Conservation (phyloP, 37 sponge, comb jelly and placozoan genomes). For the Chondrilla cf. caribensis region DNA sequence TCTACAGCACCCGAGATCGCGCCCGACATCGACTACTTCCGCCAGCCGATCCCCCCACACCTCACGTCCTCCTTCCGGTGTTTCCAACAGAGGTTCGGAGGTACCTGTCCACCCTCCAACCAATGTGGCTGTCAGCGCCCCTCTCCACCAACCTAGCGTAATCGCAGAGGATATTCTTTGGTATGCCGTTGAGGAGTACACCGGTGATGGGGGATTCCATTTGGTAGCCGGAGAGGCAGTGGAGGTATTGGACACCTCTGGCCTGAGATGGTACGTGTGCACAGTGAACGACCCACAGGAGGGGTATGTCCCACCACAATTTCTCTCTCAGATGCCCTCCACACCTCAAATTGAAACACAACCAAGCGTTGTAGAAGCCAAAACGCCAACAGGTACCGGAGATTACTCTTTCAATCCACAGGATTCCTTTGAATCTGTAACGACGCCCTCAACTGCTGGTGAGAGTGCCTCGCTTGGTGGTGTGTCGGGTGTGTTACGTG, state of each 20-base stretch:
- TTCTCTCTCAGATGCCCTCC: neutral
- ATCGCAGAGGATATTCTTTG: neutral
- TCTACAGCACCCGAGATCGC: too few species aligned
- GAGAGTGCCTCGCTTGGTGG: too few species aligned
- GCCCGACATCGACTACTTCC: too few species aligned
- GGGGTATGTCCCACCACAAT: constrained; percentile 4
- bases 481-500: too few species aligned
- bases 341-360: neutral
- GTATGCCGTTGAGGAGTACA: constrained; percentile 24
- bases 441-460: too few species aligned
- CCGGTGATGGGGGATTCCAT: neutral
- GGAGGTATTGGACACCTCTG: constrained; percentile 52
- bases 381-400: neutral
- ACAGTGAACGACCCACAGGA: constrained; percentile 3
- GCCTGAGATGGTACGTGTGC: neutral
- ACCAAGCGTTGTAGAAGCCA: neutral
- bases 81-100: too few species aligned
- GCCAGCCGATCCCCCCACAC: neutral
- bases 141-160: neutral
- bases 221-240: constrained; percentile 28
- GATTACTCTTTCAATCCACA: too few species aligned
- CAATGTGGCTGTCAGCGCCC: neutral
- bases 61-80: neutral
- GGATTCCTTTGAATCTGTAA: too few species aligned
- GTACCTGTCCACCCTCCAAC: neutral